Base-by-base conservation (phyloP, 2,113 vertebrate species). In the Coptodon bakossiorum region DNA sequence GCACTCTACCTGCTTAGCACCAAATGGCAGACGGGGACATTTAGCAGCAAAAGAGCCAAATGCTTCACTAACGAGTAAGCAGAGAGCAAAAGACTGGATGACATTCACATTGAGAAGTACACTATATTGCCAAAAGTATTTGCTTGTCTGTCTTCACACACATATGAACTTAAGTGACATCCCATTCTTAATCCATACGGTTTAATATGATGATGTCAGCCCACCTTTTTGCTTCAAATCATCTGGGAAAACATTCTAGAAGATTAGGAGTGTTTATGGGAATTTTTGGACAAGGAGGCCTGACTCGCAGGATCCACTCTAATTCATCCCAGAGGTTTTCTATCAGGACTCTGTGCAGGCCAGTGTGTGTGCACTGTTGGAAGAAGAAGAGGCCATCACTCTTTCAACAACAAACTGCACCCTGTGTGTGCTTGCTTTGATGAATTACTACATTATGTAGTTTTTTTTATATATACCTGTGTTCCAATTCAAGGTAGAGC, bases 341-440 rank as follows among this genome's bases (percentile, higher is more conserved):
- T 19, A 1, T 63, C 59, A 63, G 59, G 59, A 24, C 53, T 54
- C 53, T 54, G 9, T 11, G 52, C 5, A 54, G n/a, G 10, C 53
- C 11, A 56, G 53, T 52, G 31, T 38, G 38, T 66, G 31, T 66
- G 61, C 31, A 66, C 61, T 12, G 17, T 36, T 38, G 61, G 31
- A 36, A 38, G 31, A 63, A 36, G 59, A n/a, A 66, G 17, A 19
- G 1, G 10, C 17, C 61, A 12, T 66, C 4, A 2, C 0, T 66
- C 9, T 12, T 66, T 36, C 61, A 12, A n/a, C 17, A 66, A 38
- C 19, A 66, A 66, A 66, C 61, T 2, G 6, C 10, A 19, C 6
- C 1, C 61, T 0, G 6, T 7, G 31, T 66, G 31, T 2, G 17
- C 61, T 63, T 63, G 6, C 31, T 36, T 36, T 66, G 61, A 66